Base-by-base conservation (phyloP, 2,888 invertebrate genomes). In the Melipona bicolor region DNA sequence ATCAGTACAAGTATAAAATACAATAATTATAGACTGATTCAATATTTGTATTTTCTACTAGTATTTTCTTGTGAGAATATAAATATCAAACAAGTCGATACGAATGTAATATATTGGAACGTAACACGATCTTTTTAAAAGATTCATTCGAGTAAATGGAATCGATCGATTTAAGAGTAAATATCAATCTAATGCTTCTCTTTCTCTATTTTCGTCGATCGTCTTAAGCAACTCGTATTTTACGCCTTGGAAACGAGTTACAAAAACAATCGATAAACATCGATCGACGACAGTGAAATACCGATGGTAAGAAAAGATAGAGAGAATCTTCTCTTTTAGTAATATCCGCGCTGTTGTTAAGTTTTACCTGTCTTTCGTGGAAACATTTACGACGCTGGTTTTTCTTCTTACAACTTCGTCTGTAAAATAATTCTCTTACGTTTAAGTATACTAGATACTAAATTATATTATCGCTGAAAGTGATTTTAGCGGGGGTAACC, bases 281-380 rank as follows among this genome's bases (percentile, higher is more conserved):
- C 56, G 62, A 65, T 56, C 43, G 24, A 17, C 43, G 36, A 59
- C 62, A 75, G 67, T 75, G 71, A 81, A 86, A 78, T 84, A 84
- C 64, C 21, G 61, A 36, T 61, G 6, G 61, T 27, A 43, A 36
- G 65, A 72, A 52, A 52, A 72, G 77, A 59, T 62, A 59, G 61
- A 80, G 54, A 71, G 32, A 32, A 27, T 19, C 24, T 17, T 59
- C 36, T 15, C 64, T 62, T 61, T 49, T 56, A 62, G 36, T 32
- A 32, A 32, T 32, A 32, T 32, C 32, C 59, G 27, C 27, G n/a
- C n/a, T 13, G 50, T 21, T 56, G 36, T 21, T 81, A 75, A 79
- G 79, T 87, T 87, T 67, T 73, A 72, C 65, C 71, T 71, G 4
- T 56, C n/a, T 56, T 56, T 56, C 56, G 13, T 13, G 3, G 56